Base-by-base conservation (phyloP, 2,888 invertebrate genomes). In the Lithophane ornitopus region DNA sequence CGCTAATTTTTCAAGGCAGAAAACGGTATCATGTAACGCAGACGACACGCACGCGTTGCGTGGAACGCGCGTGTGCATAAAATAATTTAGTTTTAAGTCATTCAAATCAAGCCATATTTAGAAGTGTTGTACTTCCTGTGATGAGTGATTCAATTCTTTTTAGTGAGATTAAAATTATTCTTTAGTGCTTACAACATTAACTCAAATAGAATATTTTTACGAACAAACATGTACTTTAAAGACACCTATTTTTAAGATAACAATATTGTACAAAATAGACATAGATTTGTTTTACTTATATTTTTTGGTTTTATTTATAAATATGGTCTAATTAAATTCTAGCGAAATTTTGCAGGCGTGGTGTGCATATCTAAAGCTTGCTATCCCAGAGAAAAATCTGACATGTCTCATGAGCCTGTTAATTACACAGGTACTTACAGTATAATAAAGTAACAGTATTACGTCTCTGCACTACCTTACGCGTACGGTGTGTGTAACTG, bases 211-310 rank as follows among this genome's bases (percentile, higher is more conserved):
- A 62, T 80, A 79, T 52, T 72, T 78, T 73, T 73, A 65, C 16
- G 14, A 72, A 63, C 34, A 68, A 56, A 68, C 22, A 4, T 52
- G 26, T 58, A 70, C 19, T 83, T 68, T 52, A n/a, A 19, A 49
- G 0, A 69, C 12, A 49, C 7, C 63, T 49, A 34, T 46, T 81
- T 67, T n/a, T 85, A 85, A 65, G 76, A 63, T 54, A n/a, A 65
- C 41, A 63, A 68, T 68, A 71, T 41, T 82, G 82, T 85, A 82
- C 82, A 82, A 82, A 82, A 82, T 82, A 82, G 39, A 82, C 0
- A 46, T 71, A 70, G 52, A 70, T 46, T 69, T 85, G 58, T 74
- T 74, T 41, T 22, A 34, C 34, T 0, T 34, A 49, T 34, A 28
- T 46, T 39, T 66, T 34, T 59, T 54, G 3, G 22, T 80, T 81